Conservation (phyloP, 2,113 vertebrate genomes). For the Spilogale gracilis region DNA sequence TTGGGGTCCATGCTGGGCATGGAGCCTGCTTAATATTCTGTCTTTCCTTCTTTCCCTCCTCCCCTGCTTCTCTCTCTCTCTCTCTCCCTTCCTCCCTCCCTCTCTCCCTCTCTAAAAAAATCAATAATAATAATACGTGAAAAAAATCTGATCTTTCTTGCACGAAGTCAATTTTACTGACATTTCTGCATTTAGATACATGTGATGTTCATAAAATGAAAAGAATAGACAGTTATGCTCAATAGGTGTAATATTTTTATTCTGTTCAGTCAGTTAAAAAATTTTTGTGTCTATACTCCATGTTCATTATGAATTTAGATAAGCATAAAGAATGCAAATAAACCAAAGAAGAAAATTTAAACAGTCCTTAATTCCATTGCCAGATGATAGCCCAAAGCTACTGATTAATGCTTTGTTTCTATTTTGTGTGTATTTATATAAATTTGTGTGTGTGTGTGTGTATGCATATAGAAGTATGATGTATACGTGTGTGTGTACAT, state of each 20-base stretch:
- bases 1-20: neutral
- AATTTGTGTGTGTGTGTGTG: neutral
- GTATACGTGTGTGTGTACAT: neutral
- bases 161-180: neutral
- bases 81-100: neutral
- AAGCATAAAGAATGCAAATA: neutral
- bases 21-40: neutral
- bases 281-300: neutral
- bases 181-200: neutral
- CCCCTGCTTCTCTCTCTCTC: neutral
- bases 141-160: neutral
- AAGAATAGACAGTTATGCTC: neutral
- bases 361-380: neutral
- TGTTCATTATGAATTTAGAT: neutral
- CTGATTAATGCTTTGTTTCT: neutral
- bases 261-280: neutral
- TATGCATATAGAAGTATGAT: neutral
- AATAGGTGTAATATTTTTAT: neutral
- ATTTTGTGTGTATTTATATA: neutral
- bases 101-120: neutral
- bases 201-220: conserved; percentile 5
- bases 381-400: neutral
- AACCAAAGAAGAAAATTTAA: conserved; percentile 28
- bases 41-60: neutral
- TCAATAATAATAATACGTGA: neutral